phyloP scores from a whole-genome alignment of 2,888 invertebrate genomes.

The Platerodrilus igneus region DNA sequence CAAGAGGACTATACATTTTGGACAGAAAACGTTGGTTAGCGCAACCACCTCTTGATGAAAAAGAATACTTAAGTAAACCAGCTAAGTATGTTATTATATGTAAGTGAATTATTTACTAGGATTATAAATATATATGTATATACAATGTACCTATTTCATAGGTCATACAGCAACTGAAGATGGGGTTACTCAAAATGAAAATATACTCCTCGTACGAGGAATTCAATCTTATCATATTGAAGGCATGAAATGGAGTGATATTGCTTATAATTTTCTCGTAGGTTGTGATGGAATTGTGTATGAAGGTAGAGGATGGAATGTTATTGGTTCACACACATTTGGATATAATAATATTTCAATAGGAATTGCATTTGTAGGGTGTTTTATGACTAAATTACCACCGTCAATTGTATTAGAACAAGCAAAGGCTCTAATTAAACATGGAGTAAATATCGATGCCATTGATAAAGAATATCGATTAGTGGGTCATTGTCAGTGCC shows the following conservation, averaged over 20 bases:
- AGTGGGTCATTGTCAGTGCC: conserved; percentile 53
- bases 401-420: conserved; percentile 44
- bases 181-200: conserved; percentile 47
- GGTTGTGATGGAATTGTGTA: conserved; percentile 56
- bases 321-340: conserved; percentile 52
- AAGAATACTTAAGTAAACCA: conserved; percentile 40
- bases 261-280: conserved; percentile 54
- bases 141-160: conserved; percentile 31
- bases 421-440: conserved; percentile 47
- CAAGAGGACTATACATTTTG: conserved; percentile 32
- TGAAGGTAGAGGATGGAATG: conserved; percentile 55
- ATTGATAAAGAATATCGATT: conserved; percentile 50
- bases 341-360: conserved; percentile 50
- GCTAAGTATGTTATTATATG: conserved; percentile 51
- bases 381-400: conserved; percentile 50
- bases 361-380: conserved; percentile 54
- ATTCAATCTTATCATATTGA: conserved; percentile 54
- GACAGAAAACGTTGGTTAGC: conserved; percentile 50
- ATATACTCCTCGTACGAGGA: conserved; percentile 47
- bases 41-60: conserved; percentile 46
- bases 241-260: conserved; percentile 51
- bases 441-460: conserved; percentile 49
- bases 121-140: not conserved
- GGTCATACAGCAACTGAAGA: conserved; percentile 53
- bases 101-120: conserved; percentile 33